These are phyloP conservation scores for Cisticola juncidis DNA, from an alignment of 2,113 vertebrate genomes.

Conservation along the genomic window DNA sequence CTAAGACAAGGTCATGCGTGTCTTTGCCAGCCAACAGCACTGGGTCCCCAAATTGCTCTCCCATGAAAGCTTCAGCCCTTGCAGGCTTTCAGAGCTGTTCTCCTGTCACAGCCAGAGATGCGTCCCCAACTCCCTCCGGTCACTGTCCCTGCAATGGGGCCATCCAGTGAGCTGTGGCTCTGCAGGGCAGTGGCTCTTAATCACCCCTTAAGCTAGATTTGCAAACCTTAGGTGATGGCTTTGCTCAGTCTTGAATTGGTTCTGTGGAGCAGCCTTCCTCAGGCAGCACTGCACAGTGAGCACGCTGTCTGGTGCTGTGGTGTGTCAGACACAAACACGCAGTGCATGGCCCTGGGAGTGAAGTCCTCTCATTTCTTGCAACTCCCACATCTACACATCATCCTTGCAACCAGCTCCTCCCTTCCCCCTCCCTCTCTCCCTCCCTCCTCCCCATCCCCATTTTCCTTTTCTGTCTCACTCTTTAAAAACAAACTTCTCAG, in stretches of 20 bases:
- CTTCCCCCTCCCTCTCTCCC: background rate
- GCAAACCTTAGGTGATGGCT: background rate
- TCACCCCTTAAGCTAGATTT: background rate
- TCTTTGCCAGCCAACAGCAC: background rate
- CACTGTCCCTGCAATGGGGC: background rate
- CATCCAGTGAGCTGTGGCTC: rapidly evolving
- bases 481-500: slow-evolving; percentile 2
- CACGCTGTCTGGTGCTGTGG: background rate
- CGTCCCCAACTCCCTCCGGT: background rate
- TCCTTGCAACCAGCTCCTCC: background rate
- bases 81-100: background rate
- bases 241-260: background rate
- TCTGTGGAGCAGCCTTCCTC: background rate
- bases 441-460: background rate
- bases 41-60: background rate
- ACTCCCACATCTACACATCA: background rate
- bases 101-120: background rate
- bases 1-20: background rate
- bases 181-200: background rate
- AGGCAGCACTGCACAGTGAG: background rate
- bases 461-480: background rate
- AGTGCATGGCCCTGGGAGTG: background rate
- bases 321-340: background rate
- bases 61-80: background rate
- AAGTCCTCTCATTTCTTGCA: background rate